Evolutionary conservation across 2,797 vertebrate species (phyloP).

Genomic region (Epinephelus coioides): DNA sequence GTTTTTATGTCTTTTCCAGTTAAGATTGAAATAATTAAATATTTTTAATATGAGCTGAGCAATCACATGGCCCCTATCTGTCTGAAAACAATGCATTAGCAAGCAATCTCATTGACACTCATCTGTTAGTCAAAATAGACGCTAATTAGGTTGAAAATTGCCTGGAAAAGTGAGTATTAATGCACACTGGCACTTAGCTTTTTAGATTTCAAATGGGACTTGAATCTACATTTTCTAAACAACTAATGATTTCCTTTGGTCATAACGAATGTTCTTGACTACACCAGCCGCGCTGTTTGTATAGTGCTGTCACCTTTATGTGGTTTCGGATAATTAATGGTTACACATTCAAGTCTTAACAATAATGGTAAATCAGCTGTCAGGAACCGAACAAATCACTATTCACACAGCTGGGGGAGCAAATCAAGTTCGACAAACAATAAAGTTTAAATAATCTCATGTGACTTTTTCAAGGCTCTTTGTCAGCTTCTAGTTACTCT

Average conservation of each 20-base stretch:
- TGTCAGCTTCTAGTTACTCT: not conserved
- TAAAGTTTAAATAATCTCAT: not conserved
- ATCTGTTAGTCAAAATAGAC: slow-evolving; percentile 14
- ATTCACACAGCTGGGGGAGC: slow-evolving; percentile 1
- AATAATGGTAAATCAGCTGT: slow-evolving; percentile 23
- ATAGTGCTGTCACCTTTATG: not conserved
- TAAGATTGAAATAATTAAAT: not conserved
- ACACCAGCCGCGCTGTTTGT: not conserved
- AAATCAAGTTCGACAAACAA: slow-evolving; percentile 23
- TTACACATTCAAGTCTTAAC: slow-evolving; percentile 1
- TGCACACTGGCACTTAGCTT: not conserved
- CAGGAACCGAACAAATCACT: slow-evolving; percentile 11
- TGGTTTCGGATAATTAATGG: slow-evolving; percentile 38
- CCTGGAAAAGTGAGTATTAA: slow-evolving; percentile 5
- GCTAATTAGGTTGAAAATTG: slow-evolving; percentile 34
- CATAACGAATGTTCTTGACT: slow-evolving; percentile 1
- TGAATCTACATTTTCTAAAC: slow-evolving; percentile 29
- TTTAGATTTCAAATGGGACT: slow-evolving; percentile 29
- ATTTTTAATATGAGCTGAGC: not conserved
- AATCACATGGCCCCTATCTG: not conserved
- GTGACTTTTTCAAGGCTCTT: not conserved
- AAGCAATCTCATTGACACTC: slow-evolving; percentile 9
- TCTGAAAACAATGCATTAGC: slow-evolving; percentile 16
- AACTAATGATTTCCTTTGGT: slow-evolving; percentile 30
- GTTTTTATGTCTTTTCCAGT: slow-evolving; percentile 7